Percentiles rank a stretch among this genome's conserved stretches.
Evolutionary conservation across 2,113 vertebrate species (phyloP).

Genomic region (Tachycineta bicolor): DNA sequence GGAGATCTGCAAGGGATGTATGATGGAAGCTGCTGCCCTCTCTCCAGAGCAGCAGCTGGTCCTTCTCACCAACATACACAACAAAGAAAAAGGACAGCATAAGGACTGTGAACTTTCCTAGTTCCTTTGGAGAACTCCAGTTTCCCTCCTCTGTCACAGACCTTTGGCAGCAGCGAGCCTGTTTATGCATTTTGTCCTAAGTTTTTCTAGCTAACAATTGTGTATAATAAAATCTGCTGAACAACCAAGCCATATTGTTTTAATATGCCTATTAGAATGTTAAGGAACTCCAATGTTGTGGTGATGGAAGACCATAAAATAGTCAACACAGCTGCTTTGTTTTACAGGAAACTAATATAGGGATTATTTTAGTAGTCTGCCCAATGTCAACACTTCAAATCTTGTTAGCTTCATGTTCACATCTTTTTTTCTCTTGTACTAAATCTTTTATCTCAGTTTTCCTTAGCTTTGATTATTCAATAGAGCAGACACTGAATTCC

Average conservation of each 20-base stretch:
- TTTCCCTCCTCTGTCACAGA: background rate
- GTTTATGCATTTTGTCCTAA: background rate
- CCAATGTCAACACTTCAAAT: background rate
- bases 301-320: background rate
- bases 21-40: background rate
- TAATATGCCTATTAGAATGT: background rate
- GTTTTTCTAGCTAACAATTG: background rate
- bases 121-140: background rate
- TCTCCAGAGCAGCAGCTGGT: background rate
- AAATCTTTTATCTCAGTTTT: background rate
- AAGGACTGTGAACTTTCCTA: background rate
- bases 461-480: constrained; percentile 11
- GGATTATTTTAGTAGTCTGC: background rate
- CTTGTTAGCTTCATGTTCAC: background rate
- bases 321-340: background rate
- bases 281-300: background rate
- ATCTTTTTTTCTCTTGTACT: background rate
- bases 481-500: background rate
- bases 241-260: background rate
- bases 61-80: background rate
- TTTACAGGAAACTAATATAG: background rate
- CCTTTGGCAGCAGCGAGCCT: background rate
- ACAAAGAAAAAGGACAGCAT: background rate
- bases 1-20: background rate
- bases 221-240: background rate